Percentiles rank a stretch among this genome's conserved stretches.
These are phyloP conservation scores for Scaptomyza pallida DNA, from an alignment of 1,140 invertebrate species.

Conservation along the genomic window DNA sequence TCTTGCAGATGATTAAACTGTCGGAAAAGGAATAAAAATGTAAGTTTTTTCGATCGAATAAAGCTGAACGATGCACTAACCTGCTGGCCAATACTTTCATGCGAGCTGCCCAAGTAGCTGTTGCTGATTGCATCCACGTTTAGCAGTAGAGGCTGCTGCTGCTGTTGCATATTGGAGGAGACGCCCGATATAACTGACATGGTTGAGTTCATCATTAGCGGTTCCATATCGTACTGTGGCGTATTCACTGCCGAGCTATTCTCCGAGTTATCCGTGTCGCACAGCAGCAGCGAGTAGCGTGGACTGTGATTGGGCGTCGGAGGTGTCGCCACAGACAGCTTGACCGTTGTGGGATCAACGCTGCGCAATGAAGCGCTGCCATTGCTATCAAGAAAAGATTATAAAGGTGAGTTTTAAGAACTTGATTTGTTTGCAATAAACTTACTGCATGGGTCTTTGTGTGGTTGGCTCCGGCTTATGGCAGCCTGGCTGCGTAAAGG, in stretches of 20 bases:
- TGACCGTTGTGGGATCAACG: constrained; percentile 39
- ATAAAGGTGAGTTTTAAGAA: too few relatives aligned
- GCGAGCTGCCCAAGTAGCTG: constrained; percentile 71
- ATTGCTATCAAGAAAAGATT: constrained; percentile 28
- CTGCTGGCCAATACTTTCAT: constrained; percentile 74
- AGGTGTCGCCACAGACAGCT: constrained; percentile 71
- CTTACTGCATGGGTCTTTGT: constrained; percentile 43
- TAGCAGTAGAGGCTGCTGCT: constrained; percentile 64
- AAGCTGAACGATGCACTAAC: constrained; percentile 41
- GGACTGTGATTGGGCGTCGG: constrained; percentile 78
- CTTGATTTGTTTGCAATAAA: neutral
- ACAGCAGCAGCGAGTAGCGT: constrained; percentile 76
- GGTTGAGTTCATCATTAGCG: constrained; percentile 70
- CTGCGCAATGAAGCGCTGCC: constrained; percentile 17
- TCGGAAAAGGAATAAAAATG: neutral
- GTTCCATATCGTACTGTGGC: constrained; percentile 81
- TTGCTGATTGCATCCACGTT: constrained; percentile 63
- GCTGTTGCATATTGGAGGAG: constrained; percentile 73
- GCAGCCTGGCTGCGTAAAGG: constrained; percentile 47
- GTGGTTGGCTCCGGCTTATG: constrained; percentile 34
- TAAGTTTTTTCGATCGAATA: neutral
- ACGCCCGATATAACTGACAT: constrained; percentile 76
- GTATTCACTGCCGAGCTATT: constrained; percentile 81
- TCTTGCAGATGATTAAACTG: constrained; percentile 65
- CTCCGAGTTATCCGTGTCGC: constrained; percentile 78